A percentile compares a stretch with the other conserved stretches of the same genome.
phyloP scores from a whole-genome alignment of 1,140 invertebrate species.

The Formica exsecta region DNA sequence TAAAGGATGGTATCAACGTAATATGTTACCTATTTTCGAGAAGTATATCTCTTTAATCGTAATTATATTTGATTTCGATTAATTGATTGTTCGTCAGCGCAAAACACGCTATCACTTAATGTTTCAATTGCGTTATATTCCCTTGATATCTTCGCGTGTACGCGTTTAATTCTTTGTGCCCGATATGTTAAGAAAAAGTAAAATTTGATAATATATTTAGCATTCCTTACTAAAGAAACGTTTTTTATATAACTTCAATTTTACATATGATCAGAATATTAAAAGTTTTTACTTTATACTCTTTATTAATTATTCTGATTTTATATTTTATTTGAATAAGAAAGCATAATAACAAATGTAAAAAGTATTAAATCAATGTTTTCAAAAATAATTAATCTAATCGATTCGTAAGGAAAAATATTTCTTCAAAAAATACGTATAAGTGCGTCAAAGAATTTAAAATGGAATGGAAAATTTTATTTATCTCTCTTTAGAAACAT shows the following conservation, averaged over 20 bases:
- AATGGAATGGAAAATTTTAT: neutral
- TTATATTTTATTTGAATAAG: neutral
- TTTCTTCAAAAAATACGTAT: neutral
- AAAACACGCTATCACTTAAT: conserved; percentile 1
- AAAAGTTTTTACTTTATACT: neutral
- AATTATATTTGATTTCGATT: conserved; percentile 34
- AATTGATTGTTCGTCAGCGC: conserved; percentile 29
- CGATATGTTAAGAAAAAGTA: neutral
- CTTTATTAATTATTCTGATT: neutral
- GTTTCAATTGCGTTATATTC: conserved; percentile 20
- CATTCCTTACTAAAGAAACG: neutral
- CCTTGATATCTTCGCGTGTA: neutral
- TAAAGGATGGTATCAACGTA: neutral
- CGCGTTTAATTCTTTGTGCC: neutral
- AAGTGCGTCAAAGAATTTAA: neutral
- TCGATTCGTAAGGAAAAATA: neutral
- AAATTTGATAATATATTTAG: neutral
- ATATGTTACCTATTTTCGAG: neutral
- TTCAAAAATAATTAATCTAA: no score
- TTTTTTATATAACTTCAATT: neutral
- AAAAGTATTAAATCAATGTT: neutral
- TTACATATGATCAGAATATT: neutral
- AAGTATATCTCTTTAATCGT: conserved; percentile 18
- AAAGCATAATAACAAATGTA: neutral
- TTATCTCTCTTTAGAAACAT: neutral